These are phyloP conservation scores for Helogale parvula DNA, from an alignment of 2,113 vertebrate species.

Conservation along the genomic window DNA sequence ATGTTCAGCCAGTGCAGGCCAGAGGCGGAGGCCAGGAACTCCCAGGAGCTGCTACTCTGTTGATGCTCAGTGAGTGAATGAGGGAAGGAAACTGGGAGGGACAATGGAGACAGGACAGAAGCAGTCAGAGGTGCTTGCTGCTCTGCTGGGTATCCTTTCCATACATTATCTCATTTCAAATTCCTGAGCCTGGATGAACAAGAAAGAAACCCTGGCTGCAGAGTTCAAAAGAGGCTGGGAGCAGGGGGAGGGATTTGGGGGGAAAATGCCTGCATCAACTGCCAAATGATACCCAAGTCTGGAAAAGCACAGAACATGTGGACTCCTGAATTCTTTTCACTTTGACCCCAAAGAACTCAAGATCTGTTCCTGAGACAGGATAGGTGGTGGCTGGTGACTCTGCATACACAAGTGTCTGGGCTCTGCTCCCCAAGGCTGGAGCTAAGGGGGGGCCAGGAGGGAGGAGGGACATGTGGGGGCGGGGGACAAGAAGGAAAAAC, in stretches of 20 bases:
- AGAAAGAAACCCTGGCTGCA: neutral
- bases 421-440: neutral
- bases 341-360: neutral
- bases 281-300: neutral
- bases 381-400: neutral
- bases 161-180: neutral
- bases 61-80: neutral
- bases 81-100: neutral
- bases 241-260: too few relatives aligned
- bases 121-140: neutral
- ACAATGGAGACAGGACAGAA: neutral
- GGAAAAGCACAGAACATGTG: neutral
- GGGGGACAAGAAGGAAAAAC: constrained; percentile 63
- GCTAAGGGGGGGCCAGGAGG: neutral
- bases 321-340: neutral
- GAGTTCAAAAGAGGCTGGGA: neutral
- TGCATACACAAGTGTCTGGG: rapidly evolving
- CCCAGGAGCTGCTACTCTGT: neutral
- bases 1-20: too few relatives aligned
- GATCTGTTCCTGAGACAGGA: neutral
- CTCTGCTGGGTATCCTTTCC: too few relatives aligned
- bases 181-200: neutral
- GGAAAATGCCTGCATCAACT: too few relatives aligned
- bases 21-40: neutral
- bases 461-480: neutral